Percentiles rank a stretch among this genome's conserved stretches.
Conservation (phyloP, 2,113 vertebrate species). For the Machaerirhynchus nigripectus region DNA sequence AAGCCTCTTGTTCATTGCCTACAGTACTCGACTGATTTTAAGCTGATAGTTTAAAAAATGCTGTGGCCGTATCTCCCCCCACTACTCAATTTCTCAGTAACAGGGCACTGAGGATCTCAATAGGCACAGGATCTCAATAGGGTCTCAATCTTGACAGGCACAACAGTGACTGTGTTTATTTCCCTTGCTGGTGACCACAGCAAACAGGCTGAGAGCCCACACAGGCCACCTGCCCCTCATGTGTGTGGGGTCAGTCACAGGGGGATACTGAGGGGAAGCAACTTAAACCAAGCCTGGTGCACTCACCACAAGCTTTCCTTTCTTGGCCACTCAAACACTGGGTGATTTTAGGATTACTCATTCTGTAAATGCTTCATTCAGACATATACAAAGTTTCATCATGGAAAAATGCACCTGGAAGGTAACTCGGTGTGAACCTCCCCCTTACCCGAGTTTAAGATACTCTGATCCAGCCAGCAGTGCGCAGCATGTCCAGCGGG, state of each 20-base stretch:
- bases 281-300: background rate
- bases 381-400: accelerated
- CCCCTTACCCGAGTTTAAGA: slow-evolving; percentile 93
- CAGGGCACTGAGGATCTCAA: background rate
- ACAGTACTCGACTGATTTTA: background rate
- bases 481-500: slow-evolving; percentile 96
- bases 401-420: background rate
- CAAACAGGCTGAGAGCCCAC: accelerated
- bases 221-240: accelerated
- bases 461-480: slow-evolving; percentile 96
- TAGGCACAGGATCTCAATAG: background rate
- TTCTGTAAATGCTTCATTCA: background rate
- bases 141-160: background rate
- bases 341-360: background rate
- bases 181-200: background rate
- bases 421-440: accelerated
- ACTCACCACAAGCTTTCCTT: background rate
- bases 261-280: background rate
- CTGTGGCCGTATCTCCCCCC: accelerated
- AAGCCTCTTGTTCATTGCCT: background rate
- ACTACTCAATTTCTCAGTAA: background rate
- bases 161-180: background rate
- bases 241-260: background rate
- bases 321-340: background rate
- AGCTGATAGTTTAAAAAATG: background rate